These are phyloP conservation scores for Neodiprion fabricii DNA, from an alignment of 1,140 invertebrate genomes.

Conservation along the genomic window DNA sequence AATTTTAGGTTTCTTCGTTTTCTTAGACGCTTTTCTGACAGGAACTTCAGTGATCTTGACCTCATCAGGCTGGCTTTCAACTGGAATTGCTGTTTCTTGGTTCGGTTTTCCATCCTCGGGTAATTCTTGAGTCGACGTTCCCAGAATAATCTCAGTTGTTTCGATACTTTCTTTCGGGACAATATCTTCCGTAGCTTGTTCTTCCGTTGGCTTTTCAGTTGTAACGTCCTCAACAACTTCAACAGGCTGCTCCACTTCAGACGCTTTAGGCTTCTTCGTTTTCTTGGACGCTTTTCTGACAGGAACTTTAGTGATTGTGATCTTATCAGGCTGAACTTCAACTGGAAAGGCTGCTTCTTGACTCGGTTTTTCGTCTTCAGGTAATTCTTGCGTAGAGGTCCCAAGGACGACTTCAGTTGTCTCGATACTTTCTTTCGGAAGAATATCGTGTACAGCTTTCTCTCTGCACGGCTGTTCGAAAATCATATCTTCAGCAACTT, in stretches of 20 bases:
- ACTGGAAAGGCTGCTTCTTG: conserved; percentile 17
- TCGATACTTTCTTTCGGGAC: conserved; percentile 10
- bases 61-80: conserved; percentile 34
- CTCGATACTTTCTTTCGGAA: conserved; percentile 26
- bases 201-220: conserved; percentile 6
- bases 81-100: conserved; percentile 3
- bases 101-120: conserved; percentile 19
- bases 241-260: not conserved
- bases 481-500: conserved; percentile 23
- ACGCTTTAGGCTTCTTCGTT: conserved; percentile 14
- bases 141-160: conserved; percentile 29
- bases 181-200: conserved; percentile 5
- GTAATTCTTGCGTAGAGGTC: conserved; percentile 38
- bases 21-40: conserved; percentile 20
- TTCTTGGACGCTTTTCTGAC: conserved; percentile 30
- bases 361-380: conserved; percentile 20
- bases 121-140: conserved; percentile 38
- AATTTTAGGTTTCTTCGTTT: conserved; percentile 20
- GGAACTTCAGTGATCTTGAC: conserved; percentile 28
- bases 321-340: conserved; percentile 19
- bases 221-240: not conserved
- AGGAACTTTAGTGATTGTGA: conserved; percentile 20
- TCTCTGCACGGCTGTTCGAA: conserved; percentile 18
- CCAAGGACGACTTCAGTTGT: conserved; percentile 35
- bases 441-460: conserved; percentile 16